Percentiles rank a stretch among this genome's conserved stretches.
Conservation (phyloP, 2,797 vertebrate species). For the Manis pentadactyla region DNA sequence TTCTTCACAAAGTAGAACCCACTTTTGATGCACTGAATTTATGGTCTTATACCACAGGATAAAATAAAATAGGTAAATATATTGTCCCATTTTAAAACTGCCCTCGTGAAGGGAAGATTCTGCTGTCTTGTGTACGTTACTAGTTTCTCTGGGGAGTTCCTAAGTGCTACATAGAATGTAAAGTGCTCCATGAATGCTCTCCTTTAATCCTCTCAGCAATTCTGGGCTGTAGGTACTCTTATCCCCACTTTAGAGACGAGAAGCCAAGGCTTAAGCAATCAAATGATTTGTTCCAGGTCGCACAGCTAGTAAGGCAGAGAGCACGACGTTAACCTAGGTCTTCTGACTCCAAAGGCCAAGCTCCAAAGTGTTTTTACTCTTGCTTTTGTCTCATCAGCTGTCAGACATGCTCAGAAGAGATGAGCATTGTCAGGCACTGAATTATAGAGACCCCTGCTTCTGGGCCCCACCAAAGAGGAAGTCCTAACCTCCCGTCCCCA, state of each 20-base stretch:
- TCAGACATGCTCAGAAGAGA: fast-evolving
- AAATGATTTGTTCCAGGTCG: neutral
- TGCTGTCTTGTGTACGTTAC: neutral
- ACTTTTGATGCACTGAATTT: neutral
- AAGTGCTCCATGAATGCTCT: neutral
- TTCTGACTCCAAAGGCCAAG: neutral
- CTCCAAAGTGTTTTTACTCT: neutral
- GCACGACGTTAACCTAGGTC: neutral
- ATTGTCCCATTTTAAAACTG: neutral
- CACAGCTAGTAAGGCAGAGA: neutral
- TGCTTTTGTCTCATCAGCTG: neutral
- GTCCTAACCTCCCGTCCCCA: neutral
- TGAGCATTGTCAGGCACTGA: fast-evolving
- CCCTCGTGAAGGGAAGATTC: neutral
- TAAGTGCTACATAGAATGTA: neutral
- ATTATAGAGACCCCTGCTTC: too few species aligned
- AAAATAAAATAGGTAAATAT: neutral
- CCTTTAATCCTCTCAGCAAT: neutral
- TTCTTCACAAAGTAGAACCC: neutral
- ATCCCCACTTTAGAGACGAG: neutral
- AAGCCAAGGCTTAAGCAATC: neutral
- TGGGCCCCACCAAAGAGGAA: too few species aligned
- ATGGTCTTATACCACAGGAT: neutral
- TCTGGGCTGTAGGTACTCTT: neutral
- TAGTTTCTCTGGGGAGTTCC: neutral